Evolutionary conservation across 2,888 invertebrate species (phyloP).

Genomic region (Latrodectus elegans): DNA sequence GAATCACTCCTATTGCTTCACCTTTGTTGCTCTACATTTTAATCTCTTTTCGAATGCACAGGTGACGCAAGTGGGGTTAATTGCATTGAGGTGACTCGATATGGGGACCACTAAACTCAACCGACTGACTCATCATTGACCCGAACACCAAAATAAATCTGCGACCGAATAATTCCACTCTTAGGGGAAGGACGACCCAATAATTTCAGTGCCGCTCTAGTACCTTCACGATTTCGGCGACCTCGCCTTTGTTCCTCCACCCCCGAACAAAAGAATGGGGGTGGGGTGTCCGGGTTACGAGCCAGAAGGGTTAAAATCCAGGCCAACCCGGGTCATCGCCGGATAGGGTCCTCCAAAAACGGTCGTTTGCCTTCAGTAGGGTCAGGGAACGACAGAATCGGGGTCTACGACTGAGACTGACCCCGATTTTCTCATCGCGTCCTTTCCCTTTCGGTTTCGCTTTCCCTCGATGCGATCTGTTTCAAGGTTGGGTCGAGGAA

Average conservation of each 20-base stretch:
- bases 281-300: background rate
- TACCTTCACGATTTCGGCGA: background rate
- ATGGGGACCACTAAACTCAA: background rate
- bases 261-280: background rate
- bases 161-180: background rate
- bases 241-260: background rate
- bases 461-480: background rate
- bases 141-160: background rate
- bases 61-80: too few relatives aligned
- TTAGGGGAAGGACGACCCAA: background rate
- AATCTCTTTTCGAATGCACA: too few relatives aligned
- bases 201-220: background rate
- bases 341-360: conserved; percentile 8
- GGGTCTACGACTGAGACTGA: conserved; percentile 49
- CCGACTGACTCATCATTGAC: background rate
- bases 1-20: too few relatives aligned
- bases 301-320: conserved; percentile 41
- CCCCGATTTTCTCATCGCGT: conserved; percentile 26
- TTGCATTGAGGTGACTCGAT: too few relatives aligned
- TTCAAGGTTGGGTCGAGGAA: background rate
- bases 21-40: too few relatives aligned
- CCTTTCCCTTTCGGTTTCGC: conserved; percentile 18
- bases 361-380: conserved; percentile 31
- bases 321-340: conserved; percentile 17
- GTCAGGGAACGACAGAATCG: conserved; percentile 28